Base-by-base conservation (phyloP, 1,140 invertebrate genomes). In the Rhynchophorus ferrugineus region DNA sequence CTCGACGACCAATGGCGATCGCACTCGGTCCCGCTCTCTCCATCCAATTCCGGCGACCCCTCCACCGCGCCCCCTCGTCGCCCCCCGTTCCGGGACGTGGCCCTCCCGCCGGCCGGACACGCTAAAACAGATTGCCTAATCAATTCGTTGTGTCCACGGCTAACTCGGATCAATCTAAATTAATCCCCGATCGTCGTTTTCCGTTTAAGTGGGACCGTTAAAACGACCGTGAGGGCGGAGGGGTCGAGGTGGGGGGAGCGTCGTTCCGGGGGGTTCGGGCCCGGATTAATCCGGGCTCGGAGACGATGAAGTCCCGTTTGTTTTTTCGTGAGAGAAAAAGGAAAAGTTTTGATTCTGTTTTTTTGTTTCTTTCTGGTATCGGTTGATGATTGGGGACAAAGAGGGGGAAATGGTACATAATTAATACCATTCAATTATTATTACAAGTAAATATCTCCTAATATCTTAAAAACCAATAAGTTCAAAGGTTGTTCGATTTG, bases 71-170 rank as follows among this genome's bases (percentile, higher is more conserved):
- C 43, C 45, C 51, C 44, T 47, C 51, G 48, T 45, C 49, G 11
- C 37, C 29, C 47, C 53, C 59, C 50, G 61, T 62, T 61, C 61
- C 61, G 65, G 65, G 64, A 66, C 61, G 58, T 47, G 22, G 45
- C 52, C 56, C 49, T 46, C 61, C 63, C 66, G 63, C 66, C 61
- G 68, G 67, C 60, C 61, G 67, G 67, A 69, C 67, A 67, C 66
- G 65, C 62, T 69, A 69, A 67, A 70, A 70, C 68, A 70, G 66
- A 70, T 70, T 70, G 68, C 68, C 68, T 70, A 70, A 70, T 70
- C 68, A 70, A 70, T 70, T 70, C 68, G 64, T 65, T 66, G 66
- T 65, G 68, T 70, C 66, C 68, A 54, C 59, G 62, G 57, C 61
- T 63, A 63, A 61, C 60, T 68, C 64, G 67, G 67, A 70, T 70